Base-by-base conservation (phyloP, 1,140 invertebrate genomes). In the Bombus polaris region DNA sequence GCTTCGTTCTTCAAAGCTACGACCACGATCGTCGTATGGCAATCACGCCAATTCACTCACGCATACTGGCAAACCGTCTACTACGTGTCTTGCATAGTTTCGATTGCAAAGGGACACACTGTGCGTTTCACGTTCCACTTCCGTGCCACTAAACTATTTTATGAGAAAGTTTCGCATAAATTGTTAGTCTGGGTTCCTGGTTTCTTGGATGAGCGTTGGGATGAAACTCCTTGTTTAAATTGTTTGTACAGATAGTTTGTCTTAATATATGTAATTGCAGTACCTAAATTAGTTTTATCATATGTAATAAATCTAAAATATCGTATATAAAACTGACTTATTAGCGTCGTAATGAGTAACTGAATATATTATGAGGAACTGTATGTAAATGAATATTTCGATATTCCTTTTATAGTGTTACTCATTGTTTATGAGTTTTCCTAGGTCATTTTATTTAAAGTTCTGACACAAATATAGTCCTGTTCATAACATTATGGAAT, bases 61-160 rank as follows among this genome's bases (percentile, higher is more conserved):
- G 59, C 59, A 65, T 47, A 39, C 25, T 32, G 22, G 32, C 53
- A 25, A 15, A 39, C 35, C 35, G 13, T 57, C 32, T 9, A 53
- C 74, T 76, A n/a, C 74, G 74, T 76, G 74, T 59, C 47, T 76
- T n/a, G 53, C 74, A 75, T 75, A 59, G 47, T 76, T 59, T 59
- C 74, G 53, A 59, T 39, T 3, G 53, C 57, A n/a, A 59, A 59
- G 53, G 74, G 53, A 76, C 53, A 59, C 37, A 39, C 74, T 15
- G 44, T 59, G 53, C 28, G 25, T 44, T 44, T 28, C 74, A 76
- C 74, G 47, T 28, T 73, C 71, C 71, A 68, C 66, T 57, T 76
- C 44, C 74, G 74, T 37, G 47, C 32, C 74, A 44, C 32, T 76
- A 32, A 76, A 76, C 53, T 76, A 57, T 76, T 57, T 76, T 37